Conservation (phyloP, 2,888 invertebrate species). For the Himalopsyche anomala region DNA sequence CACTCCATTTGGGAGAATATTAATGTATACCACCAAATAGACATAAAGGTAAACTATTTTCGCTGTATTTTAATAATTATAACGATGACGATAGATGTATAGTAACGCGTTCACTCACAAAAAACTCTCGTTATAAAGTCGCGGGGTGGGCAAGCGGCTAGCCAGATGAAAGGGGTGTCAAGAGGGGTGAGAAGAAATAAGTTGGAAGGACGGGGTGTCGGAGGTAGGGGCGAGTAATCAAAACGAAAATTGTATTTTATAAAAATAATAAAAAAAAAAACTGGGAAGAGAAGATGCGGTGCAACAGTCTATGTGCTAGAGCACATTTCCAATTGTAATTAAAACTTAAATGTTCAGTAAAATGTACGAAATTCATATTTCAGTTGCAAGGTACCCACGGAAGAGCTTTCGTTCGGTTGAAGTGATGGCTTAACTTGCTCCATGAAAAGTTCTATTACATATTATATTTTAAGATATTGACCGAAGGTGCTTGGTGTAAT, state of each 20-base stretch:
- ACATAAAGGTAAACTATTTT: no score
- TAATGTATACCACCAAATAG: no score
- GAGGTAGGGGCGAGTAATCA: conserved; percentile 56
- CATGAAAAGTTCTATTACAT: no score
- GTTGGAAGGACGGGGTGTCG: conserved; percentile 8
- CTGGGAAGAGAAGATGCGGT: conserved; percentile 47
- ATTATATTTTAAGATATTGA: no score
- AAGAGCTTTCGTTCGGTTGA: no score
- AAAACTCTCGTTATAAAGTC: neutral
- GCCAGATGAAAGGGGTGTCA: conserved; percentile 24
- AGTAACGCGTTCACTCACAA: neutral
- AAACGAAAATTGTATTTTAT: conserved; percentile 63
- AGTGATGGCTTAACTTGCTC: no score
- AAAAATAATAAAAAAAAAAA: conserved; percentile 53
- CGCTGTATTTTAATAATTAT: no score
- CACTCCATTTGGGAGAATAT: no score
- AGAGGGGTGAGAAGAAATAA: conserved; percentile 36
- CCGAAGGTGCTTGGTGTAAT: no score
- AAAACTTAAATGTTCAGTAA: neutral
- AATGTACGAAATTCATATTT: neutral
- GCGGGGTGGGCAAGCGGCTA: conserved; percentile 22
- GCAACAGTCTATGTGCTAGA: conserved; percentile 51
- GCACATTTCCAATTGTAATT: conserved; percentile 10
- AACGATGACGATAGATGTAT: neutral
- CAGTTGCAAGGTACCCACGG: no score